Conservation (phyloP, 1,140 invertebrate species). For the Melipona quadrifasciata region DNA sequence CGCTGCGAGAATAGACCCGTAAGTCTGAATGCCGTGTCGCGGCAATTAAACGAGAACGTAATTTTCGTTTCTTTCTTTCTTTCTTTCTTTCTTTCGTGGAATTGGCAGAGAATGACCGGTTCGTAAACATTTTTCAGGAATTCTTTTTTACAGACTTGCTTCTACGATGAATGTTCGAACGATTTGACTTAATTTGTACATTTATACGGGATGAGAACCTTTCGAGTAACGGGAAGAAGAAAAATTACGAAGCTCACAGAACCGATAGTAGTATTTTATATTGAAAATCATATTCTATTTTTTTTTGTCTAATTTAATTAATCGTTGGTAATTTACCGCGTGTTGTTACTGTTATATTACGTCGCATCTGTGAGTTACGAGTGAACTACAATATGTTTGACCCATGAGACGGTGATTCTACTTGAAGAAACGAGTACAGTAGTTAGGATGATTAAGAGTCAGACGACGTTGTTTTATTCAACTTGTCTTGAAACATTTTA, state of each 20-base stretch:
- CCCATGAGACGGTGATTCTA: background rate
- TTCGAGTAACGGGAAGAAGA: no score
- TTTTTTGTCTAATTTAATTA: background rate
- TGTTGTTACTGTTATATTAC: background rate
- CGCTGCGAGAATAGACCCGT: background rate
- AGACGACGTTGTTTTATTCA: background rate
- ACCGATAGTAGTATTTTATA: no score
- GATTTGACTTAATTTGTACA: no score
- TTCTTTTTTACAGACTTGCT: no score
- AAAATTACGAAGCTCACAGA: no score
- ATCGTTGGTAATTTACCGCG: background rate
- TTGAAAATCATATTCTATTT: background rate
- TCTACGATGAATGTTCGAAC: no score
- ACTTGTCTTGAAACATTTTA: background rate
- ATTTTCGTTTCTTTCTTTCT: background rate
- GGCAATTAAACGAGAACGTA: background rate
- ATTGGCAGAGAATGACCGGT: no score
- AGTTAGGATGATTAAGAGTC: background rate
- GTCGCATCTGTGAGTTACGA: background rate
- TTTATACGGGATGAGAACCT: no score
- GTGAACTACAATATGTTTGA: background rate
- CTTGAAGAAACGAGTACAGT: background rate
- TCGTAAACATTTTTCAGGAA: no score
- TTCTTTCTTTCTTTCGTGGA: background rate
- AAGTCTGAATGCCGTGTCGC: background rate